Evolutionary conservation across 1,140 invertebrate genomes (phyloP).

Genomic region (Ips typographus): DNA sequence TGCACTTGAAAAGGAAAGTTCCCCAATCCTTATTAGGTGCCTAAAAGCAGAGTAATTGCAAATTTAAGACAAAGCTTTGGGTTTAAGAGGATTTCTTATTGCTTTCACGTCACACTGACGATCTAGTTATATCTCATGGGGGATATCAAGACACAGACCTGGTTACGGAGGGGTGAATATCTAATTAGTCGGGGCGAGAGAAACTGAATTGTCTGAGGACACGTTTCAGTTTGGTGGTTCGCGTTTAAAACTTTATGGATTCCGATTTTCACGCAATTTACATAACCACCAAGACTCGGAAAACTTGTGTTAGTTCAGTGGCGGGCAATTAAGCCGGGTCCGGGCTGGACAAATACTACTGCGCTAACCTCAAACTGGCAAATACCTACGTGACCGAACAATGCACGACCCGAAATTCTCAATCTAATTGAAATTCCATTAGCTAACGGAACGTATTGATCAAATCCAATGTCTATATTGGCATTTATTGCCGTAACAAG

Average conservation of each 20-base stretch:
- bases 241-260: not conserved
- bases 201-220: constrained; percentile 18
- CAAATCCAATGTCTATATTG: not conserved
- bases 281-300: not conserved
- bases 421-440: constrained; percentile 4
- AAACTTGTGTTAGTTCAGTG: constrained; percentile 2
- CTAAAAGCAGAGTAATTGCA: constrained; percentile 15
- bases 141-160: constrained; percentile 12
- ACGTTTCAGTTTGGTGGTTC: constrained; percentile 11
- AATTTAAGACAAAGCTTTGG: constrained; percentile 19
- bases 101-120: constrained; percentile 16
- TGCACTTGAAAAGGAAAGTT: not conserved
- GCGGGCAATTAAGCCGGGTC: not conserved
- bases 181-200: constrained; percentile 12
- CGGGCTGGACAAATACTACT: not conserved
- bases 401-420: constrained; percentile 4
- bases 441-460: not conserved
- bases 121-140: constrained; percentile 12
- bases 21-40: constrained; percentile 9
- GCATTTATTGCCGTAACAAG: not conserved
- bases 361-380: not conserved
- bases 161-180: constrained; percentile 16
- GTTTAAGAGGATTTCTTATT: constrained; percentile 17
- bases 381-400: constrained; percentile 4
- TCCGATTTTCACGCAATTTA: not conserved